phyloP scores from a whole-genome alignment of 2,888 invertebrate species.

The Tetragonula carbonaria region DNA sequence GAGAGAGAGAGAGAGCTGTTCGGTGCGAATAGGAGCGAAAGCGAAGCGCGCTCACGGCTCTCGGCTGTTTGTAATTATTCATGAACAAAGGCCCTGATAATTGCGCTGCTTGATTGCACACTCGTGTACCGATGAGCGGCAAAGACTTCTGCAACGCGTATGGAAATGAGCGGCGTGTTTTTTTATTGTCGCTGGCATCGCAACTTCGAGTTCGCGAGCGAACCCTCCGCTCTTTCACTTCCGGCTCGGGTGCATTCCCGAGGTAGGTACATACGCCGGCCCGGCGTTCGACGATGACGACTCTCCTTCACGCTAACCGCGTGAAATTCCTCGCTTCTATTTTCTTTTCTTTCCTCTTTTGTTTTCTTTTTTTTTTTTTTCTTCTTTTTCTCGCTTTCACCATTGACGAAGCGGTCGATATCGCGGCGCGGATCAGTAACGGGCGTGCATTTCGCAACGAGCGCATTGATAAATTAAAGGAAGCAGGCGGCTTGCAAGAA shows the following conservation, averaged over 20 bases:
- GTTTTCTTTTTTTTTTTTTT: too few species aligned
- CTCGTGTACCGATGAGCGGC: constrained; percentile 76
- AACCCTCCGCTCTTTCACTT: constrained; percentile 9
- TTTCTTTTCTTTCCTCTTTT: too few species aligned
- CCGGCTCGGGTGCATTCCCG: constrained; percentile 64
- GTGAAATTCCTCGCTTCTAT: background rate
- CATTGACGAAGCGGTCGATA: constrained; percentile 25
- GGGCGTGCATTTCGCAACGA: constrained; percentile 26
- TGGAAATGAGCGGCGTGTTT: constrained; percentile 78
- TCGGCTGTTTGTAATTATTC: constrained; percentile 80
- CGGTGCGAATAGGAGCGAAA: constrained; percentile 62
- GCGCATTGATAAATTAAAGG: constrained; percentile 44
- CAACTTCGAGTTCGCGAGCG: constrained; percentile 10
- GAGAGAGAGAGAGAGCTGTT: background rate
- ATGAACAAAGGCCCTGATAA: constrained; percentile 81
- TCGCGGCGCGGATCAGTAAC: background rate
- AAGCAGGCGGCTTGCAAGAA: background rate
- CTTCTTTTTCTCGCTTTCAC: constrained; percentile 47
- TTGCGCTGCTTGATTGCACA: constrained; percentile 81
- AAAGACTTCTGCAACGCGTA: constrained; percentile 70
- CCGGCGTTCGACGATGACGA: background rate
- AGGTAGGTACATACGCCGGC: constrained; percentile 36
- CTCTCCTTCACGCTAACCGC: background rate
- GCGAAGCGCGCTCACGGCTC: constrained; percentile 66
- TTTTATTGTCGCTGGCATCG: constrained; percentile 70